A percentile compares a stretch with the other conserved stretches of the same genome.
phyloP scores from a whole-genome alignment of 2,797 vertebrate species.

The Helostoma temminkii region DNA sequence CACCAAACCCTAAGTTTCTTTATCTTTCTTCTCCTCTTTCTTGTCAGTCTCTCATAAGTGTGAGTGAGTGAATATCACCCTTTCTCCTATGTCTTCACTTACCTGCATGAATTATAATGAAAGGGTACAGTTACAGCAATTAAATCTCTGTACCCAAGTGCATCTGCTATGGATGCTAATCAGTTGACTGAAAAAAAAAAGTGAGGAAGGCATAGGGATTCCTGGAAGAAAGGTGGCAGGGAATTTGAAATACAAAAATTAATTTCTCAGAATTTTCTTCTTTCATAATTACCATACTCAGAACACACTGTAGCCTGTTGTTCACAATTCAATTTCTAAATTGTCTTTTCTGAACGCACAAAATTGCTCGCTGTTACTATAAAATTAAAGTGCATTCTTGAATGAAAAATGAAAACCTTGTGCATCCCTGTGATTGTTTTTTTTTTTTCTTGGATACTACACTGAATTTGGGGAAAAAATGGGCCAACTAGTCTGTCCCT shows the following conservation, averaged over 20 bases:
- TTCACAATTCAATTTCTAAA: no score
- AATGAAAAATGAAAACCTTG: no score
- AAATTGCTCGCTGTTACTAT: constrained; percentile 5
- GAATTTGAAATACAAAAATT: constrained; percentile 42
- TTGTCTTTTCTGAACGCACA: not conserved
- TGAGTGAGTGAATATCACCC: constrained; percentile 44
- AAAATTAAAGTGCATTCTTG: not conserved
- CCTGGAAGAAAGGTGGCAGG: constrained; percentile 40
- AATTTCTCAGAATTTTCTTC: constrained; percentile 1
- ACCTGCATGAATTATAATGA: constrained; percentile 41
- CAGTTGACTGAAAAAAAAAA: constrained; percentile 19
- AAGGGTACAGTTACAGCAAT: constrained; percentile 68
- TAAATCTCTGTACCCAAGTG: constrained; percentile 55
- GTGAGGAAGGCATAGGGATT: constrained; percentile 15
- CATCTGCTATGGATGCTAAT: constrained; percentile 52
- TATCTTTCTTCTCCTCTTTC: not conserved
- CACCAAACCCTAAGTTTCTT: constrained; percentile 10
- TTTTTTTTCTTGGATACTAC: not conserved
- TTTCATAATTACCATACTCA: not conserved
- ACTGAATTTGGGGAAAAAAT: not conserved
- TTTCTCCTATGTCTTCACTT: constrained; percentile 47
- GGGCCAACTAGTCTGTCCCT: not conserved
- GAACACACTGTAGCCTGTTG: not conserved
- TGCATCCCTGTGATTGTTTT: no score
- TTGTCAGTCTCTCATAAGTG: constrained; percentile 10